Conservation (phyloP, 2,113 vertebrate species). For the Pogonocichla stellata region DNA sequence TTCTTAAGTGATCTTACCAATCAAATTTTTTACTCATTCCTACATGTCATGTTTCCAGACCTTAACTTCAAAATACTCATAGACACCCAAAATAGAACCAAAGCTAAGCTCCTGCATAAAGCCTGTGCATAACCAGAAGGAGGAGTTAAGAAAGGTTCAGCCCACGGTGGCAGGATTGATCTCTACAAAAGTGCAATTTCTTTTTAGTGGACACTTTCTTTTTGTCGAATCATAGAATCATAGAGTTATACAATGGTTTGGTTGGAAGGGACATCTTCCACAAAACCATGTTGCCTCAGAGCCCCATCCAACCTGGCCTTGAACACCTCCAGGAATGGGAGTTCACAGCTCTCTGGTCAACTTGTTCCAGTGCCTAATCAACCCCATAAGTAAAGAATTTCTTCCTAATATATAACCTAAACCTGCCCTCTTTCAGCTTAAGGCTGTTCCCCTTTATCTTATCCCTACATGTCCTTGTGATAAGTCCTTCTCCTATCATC, state of each 20-base stretch:
- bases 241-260: not conserved
- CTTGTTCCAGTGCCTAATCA: not conserved
- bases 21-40: not conserved
- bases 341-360: not conserved
- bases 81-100: not conserved
- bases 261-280: not conserved
- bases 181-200: not conserved
- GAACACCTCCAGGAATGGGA: not conserved
- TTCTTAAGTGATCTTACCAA: not conserved
- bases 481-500: not conserved
- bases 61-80: not conserved
- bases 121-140: not conserved
- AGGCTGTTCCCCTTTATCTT: accelerated
- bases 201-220: not conserved
- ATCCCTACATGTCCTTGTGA: not conserved
- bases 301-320: not conserved
- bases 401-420: not conserved
- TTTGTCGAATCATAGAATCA: not conserved
- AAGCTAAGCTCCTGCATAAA: not conserved
- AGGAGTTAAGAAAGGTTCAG: not conserved
- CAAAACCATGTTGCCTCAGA: not conserved
- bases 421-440: not conserved
- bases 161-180: not conserved
- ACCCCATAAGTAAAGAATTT: not conserved
- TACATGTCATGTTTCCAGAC: not conserved